Evolutionary conservation across 2,888 invertebrate species (phyloP).

Genomic region (Empis stercorea): DNA sequence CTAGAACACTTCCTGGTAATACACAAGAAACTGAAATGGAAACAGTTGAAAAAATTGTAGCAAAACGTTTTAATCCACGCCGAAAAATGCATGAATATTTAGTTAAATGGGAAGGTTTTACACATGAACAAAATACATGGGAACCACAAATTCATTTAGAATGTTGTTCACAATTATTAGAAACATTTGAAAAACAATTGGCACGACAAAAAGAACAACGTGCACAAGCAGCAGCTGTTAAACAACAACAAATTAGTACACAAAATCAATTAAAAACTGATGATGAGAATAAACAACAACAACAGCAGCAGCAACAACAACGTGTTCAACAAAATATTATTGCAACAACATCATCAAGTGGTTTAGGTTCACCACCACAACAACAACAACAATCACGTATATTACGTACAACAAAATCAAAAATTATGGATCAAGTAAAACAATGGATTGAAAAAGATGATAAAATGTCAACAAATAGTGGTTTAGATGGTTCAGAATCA

Average conservation of each 20-base stretch:
- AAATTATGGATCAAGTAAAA: conserved; percentile 70
- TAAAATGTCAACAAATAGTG: conserved; percentile 15
- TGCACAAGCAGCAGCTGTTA: conserved; percentile 40
- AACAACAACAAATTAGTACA: conserved; percentile 21
- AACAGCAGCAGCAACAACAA: too few relatives aligned
- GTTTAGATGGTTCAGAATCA: conserved; percentile 16
- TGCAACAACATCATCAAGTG: background rate
- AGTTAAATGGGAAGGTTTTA: conserved; percentile 74
- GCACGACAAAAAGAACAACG: conserved; percentile 63
- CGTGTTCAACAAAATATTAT: background rate
- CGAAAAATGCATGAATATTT: conserved; percentile 68
- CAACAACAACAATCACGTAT: conserved; percentile 41
- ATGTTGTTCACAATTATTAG: conserved; percentile 61
- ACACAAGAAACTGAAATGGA: conserved; percentile 45
- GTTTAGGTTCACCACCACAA: background rate
- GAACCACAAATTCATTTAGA: conserved; percentile 66
- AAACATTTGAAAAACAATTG: conserved; percentile 67
- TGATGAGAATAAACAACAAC: too few relatives aligned
- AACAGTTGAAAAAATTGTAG: conserved; percentile 69
- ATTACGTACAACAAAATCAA: conserved; percentile 50
- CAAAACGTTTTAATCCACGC: conserved; percentile 68
- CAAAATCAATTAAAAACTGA: background rate
- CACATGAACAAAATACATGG: conserved; percentile 75
- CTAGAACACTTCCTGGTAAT: conserved; percentile 22
- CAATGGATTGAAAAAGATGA: conserved; percentile 62